These are phyloP conservation scores for Drosophila lacteicornis DNA, from an alignment of 1,140 invertebrate genomes.

Conservation along the genomic window DNA sequence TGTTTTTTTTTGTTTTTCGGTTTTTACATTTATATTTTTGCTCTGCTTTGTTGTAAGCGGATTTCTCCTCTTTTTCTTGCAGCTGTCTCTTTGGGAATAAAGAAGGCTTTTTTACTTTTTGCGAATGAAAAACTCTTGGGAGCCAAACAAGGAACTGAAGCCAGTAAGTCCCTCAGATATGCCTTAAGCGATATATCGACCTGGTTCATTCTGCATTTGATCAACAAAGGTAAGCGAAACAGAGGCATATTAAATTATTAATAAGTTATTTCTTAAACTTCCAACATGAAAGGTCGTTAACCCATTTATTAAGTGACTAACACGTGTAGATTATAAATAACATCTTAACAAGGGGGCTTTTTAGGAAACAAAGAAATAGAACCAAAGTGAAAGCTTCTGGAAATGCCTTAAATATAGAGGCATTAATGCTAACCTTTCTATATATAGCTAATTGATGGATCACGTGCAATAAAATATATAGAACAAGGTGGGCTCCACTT, in stretches of 20 bases:
- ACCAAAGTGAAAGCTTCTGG: conserved; percentile 9
- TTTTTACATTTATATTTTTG: conserved; percentile 8
- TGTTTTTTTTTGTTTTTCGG: conserved; percentile 4
- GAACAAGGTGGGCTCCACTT: background rate
- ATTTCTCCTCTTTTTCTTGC: conserved; percentile 18
- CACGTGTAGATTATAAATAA: conserved; percentile 25
- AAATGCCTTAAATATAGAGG: background rate
- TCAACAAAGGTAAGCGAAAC: background rate
- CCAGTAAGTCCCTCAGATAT: background rate
- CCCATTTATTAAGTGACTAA: conserved; percentile 29
- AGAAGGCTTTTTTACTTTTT: conserved; percentile 6
- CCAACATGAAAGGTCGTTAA: conserved; percentile 4
- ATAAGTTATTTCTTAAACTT: conserved; percentile 10
- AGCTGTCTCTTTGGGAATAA: conserved; percentile 17
- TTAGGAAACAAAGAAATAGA: background rate
- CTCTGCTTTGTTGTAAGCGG: conserved; percentile 19
- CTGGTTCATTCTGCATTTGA: background rate
- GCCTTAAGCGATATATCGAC: conserved; percentile 5
- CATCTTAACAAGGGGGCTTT: background rate
- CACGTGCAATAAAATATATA: conserved; percentile 5
- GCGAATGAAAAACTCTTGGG: conserved; percentile 1
- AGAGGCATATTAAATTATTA: background rate
- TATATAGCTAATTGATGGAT: conserved; percentile 35
- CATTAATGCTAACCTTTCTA: conserved; percentile 14
- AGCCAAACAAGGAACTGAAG: background rate